These are phyloP conservation scores for Oryzias sinensis DNA, from an alignment of 2,797 vertebrate genomes.

Conservation along the genomic window DNA sequence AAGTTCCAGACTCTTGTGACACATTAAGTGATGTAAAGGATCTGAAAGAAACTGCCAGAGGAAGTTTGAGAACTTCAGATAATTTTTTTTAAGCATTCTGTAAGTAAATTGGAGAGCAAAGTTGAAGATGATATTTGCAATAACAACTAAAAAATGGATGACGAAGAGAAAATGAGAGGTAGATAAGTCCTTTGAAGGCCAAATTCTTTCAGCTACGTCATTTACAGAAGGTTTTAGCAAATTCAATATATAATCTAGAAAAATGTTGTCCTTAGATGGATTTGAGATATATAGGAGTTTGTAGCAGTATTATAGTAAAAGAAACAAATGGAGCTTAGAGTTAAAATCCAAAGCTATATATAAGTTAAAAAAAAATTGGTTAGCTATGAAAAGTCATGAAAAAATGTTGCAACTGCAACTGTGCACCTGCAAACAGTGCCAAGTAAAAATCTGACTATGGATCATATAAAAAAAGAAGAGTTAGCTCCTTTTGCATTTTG, in stretches of 20 bases:
- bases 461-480: conserved; percentile 31
- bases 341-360: not conserved
- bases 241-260: not conserved
- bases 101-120: no score
- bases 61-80: no score
- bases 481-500: conserved; percentile 14
- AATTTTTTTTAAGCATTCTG: no score
- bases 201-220: not conserved
- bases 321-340: conserved; percentile 22
- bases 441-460: conserved; percentile 37
- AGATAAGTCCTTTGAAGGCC: not conserved
- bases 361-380: conserved; percentile 7
- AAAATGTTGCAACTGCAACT: conserved; percentile 3
- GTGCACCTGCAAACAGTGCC: conserved; percentile 44
- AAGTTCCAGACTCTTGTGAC: no score
- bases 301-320: not conserved
- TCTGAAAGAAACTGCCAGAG: no score
- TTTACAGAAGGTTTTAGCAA: not conserved
- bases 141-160: no score
- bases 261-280: conserved; percentile 7
- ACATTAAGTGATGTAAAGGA: no score
- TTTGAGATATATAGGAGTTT: conserved; percentile 9
- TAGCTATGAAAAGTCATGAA: conserved; percentile 24
- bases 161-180: not conserved
- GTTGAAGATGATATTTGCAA: no score